Percentiles rank a stretch among this genome's conserved stretches.
Evolutionary conservation across 2,113 vertebrate genomes (phyloP).

Genomic region (Rhizomys pruinosus): DNA sequence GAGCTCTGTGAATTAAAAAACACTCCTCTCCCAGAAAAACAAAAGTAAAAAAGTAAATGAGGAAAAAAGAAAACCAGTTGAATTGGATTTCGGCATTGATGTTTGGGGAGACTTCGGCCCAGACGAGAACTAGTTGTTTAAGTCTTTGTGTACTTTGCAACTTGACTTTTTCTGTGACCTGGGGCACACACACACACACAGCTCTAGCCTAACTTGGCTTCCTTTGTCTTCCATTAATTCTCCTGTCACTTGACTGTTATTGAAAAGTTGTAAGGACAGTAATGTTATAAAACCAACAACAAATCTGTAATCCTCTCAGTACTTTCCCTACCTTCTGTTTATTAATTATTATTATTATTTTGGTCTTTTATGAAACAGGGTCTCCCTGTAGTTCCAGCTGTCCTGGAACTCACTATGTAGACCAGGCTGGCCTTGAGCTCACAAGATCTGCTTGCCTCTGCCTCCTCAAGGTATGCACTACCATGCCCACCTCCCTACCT

Average conservation of each 20-base stretch:
- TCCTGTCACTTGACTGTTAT: not conserved
- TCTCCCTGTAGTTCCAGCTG: not conserved
- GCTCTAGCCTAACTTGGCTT: not conserved
- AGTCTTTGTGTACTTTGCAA: not conserved
- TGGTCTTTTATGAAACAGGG: not conserved
- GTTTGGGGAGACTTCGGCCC: not conserved
- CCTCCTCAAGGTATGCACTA: too few relatives aligned
- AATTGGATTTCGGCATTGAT: not conserved
- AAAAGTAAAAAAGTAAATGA: too few relatives aligned
- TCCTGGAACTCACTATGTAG: too few relatives aligned
- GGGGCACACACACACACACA: too few relatives aligned
- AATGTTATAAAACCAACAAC: not conserved
- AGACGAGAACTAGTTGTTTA: not conserved
- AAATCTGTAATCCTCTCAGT: not conserved
- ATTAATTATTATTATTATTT: too few relatives aligned
- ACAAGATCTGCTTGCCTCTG: too few relatives aligned
- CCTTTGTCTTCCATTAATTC: conserved; percentile 3
- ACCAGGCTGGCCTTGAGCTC: too few relatives aligned
- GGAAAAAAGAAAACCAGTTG: not conserved
- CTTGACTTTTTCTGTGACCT: not conserved
- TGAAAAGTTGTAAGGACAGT: not conserved
- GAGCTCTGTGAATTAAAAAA: too few relatives aligned
- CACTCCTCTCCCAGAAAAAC: too few relatives aligned
- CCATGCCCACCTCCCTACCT: too few relatives aligned
- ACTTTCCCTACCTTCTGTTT: too few relatives aligned